Base-by-base conservation (phyloP, 2,888 invertebrate genomes). In the Plusia festucae region DNA sequence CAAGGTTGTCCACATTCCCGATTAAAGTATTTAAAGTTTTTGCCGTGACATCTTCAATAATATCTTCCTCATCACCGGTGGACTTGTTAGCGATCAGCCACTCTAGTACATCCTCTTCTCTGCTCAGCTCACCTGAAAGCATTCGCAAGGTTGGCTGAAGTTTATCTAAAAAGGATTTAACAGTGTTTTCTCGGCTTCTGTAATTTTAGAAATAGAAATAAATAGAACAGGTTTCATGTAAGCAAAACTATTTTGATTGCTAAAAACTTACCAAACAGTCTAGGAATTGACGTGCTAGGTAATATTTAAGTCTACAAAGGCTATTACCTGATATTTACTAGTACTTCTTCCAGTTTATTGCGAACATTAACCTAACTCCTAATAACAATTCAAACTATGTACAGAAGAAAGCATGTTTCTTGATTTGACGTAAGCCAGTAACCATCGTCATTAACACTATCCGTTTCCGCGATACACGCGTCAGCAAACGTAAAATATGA, bases 61-160 rank as follows among this genome's bases (percentile, higher is more conserved):
- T 97, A 90, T 98, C 98, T 86, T 98, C 98, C 89, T 98, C 98
- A 88, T 98, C 98, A 53, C 98, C 98, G 46, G 98, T 98, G 69
- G 98, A 98, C 92, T 98, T 98, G 91, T 98, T 98, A 81, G 98
- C 97, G 72, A 99, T 98, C 87, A 99, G 95, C 99, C 99, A 99
- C 91, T 98, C 98, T 85, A 99, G 94, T 46, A 99, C 99, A 89
- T 98, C 98, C 90, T 98, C 98, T 92, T 99, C 99, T 85, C 96
- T 97, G 78, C 97, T 98, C 76, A 99, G 93, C 95, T 99, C 98
- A 89, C 97, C 98, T 93, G 78, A 90, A 91, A 56, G 57, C 13
- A 54, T 2, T 68, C 53, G 7, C 7, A 15, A 58, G 22, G 40
- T 51, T 22, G 22, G 22, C 24, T 66, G 3, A 53, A 51, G 7